phyloP scores from a whole-genome alignment of 2,888 invertebrate genomes.

The Galeruca laticollis region DNA sequence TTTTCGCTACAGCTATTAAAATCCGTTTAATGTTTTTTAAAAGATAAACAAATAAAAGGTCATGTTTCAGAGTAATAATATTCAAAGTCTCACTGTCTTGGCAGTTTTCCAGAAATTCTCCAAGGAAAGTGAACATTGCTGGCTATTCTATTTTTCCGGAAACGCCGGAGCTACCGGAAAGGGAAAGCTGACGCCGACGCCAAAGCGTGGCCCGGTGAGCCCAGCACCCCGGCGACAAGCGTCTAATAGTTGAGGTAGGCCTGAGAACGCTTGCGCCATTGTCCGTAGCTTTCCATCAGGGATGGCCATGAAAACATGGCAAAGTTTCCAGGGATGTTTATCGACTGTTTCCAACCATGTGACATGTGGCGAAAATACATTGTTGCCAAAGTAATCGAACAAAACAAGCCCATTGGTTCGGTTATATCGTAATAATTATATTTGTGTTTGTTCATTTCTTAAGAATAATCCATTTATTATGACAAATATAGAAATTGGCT shows the following conservation, averaged over 20 bases:
- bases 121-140: constrained; percentile 36
- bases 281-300: constrained; percentile 25
- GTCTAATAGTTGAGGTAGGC: constrained; percentile 62
- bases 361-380: not conserved
- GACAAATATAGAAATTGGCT: too few relatives aligned
- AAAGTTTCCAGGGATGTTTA: constrained; percentile 21
- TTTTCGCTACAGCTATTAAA: too few relatives aligned
- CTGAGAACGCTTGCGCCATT: constrained; percentile 52
- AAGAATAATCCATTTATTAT: too few relatives aligned
- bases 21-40: too few relatives aligned
- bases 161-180: constrained; percentile 52
- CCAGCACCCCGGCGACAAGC: constrained; percentile 56
- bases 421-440: too few relatives aligned
- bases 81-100: not conserved
- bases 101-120: not conserved
- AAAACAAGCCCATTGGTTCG: not conserved
- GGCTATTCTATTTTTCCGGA: constrained; percentile 24
- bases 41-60: too few relatives aligned
- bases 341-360: constrained; percentile 21
- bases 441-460: too few relatives aligned
- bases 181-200: constrained; percentile 51
- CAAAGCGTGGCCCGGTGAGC: constrained; percentile 42
- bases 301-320: constrained; percentile 23
- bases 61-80: not conserved
- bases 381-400: not conserved